A percentile compares a stretch with the other conserved stretches of the same genome.
Evolutionary conservation across 2,888 invertebrate species (phyloP).

Genomic region (Iselma pallidipennis): DNA sequence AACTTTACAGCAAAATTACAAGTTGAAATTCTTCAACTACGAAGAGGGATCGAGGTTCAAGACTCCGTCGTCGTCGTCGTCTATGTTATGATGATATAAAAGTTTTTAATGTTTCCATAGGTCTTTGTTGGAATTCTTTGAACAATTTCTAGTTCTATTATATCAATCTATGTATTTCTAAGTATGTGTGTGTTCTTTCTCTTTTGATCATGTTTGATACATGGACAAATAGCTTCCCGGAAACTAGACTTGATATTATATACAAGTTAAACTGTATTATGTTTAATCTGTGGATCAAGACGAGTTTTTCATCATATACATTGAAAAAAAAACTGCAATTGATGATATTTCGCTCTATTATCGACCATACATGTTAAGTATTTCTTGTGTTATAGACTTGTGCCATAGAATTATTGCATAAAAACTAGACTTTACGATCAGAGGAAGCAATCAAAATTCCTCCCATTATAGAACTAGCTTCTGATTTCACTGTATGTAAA

Average conservation of each 20-base stretch:
- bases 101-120: slow-evolving; percentile 18
- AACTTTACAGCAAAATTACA: slow-evolving; percentile 24
- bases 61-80: too few species aligned
- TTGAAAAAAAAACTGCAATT: slow-evolving; percentile 5
- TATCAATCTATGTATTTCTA: not conserved
- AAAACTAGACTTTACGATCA: not conserved
- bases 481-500: slow-evolving; percentile 15
- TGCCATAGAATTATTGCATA: not conserved
- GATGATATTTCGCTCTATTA: slow-evolving; percentile 11
- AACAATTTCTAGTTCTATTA: slow-evolving; percentile 1
- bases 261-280: not conserved
- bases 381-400: slow-evolving; percentile 3
- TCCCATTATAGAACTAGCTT: slow-evolving; percentile 19
- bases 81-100: slow-evolving; percentile 21
- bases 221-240: slow-evolving; percentile 23
- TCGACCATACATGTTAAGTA: not conserved
- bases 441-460: slow-evolving; percentile 5
- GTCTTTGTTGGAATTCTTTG: slow-evolving; percentile 17
- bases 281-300: slow-evolving; percentile 9
- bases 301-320: not conserved
- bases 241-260: slow-evolving; percentile 13
- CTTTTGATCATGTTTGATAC: slow-evolving; percentile 14
- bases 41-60: not conserved
- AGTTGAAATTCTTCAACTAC: slow-evolving; percentile 20
- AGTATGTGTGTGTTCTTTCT: not conserved